These are phyloP conservation scores for Apostichopus parvimensis DNA, from an alignment of 35 echinoderm and acorn worm species.

Conservation along the genomic window DNA sequence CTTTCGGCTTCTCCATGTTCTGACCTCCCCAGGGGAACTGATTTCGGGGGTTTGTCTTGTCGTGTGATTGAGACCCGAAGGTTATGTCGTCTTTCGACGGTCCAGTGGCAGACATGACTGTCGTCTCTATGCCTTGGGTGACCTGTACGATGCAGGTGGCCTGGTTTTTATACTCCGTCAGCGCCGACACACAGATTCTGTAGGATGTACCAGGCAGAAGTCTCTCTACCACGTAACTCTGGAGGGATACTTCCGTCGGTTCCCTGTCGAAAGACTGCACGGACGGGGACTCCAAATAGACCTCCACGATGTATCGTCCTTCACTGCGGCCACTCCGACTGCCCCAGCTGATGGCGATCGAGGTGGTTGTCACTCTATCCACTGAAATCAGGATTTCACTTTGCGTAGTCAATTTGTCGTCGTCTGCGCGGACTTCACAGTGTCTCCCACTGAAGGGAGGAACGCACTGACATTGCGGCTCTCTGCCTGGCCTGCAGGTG, in stretches of 20 bases:
- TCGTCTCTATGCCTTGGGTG: background rate
- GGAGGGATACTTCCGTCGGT: background rate
- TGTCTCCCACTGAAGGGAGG: background rate
- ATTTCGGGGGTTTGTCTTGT: background rate
- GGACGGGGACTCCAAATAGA: background rate
- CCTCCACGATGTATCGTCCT: background rate
- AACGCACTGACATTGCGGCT: background rate
- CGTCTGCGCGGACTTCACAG: slow-evolving; percentile 16
- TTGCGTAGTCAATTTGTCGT: background rate
- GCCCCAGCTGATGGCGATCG: slow-evolving; percentile 1
- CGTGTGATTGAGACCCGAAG: background rate
- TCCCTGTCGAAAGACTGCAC: background rate
- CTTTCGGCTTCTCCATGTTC: background rate
- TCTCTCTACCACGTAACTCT: background rate
- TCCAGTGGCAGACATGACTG: background rate
- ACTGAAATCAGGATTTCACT: background rate
- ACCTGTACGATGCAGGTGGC: background rate
- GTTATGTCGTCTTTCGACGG: background rate
- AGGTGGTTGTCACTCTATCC: background rate
- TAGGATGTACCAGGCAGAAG: slow-evolving; percentile 49
- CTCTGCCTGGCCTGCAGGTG: background rate
- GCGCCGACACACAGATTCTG: slow-evolving; percentile 51
- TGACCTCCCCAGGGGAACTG: background rate
- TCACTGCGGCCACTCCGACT: background rate
- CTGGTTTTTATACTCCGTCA: background rate